Evolutionary conservation across 2,888 invertebrate species (phyloP), one percentile per base, ranked within the genome.

Genomic region (Drosophila birchii): DNA sequence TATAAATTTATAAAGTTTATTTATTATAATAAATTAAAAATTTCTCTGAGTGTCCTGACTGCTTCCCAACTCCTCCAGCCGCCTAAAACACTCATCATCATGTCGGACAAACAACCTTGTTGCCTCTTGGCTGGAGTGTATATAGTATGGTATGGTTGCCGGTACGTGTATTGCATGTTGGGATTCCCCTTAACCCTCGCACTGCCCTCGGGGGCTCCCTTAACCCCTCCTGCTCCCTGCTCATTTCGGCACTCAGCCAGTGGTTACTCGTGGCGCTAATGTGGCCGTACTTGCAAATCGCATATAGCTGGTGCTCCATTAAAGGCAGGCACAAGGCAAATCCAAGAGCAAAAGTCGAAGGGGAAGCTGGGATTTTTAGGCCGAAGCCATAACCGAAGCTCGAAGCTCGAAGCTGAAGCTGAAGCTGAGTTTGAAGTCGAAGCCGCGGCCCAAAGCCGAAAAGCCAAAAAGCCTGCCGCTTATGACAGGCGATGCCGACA

Each of bases 51-150:
- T 68, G 74, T 16, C 57, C 5, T 0, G 18, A 57, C 18, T 5
- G 47, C 36, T 79, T 75, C 60, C 75, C 67, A 49, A 79, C 74
- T 69, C 73, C 74, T 69, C 73, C 76, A 81, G 78, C 79, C 83
- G 86, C 80, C 86, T 87, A 76, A 87, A 85, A 88, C 88, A 86
- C 85, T 86, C 85, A 86, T 88, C 88, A 86, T 86, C 88, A 86
- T 86, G 85, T 86, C 85, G 88, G 83, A 86, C 85, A 86, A 86
- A 88, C 88, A 86, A 86, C 86, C 88, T 85, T 85, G 88, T 87
- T 85, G 81, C 81, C 81, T 59, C 57, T 74, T 26, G 43, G 57
- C 64, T 45, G 73, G 78, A 77, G 75, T 82, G 71, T 34, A 29
- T 44, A 14, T 44, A 36, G n/a, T 47, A 18, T 58, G 29, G 58